These are phyloP conservation scores for Drosophila subquinaria DNA, from an alignment of 2,888 invertebrate genomes.

Conservation along the genomic window DNA sequence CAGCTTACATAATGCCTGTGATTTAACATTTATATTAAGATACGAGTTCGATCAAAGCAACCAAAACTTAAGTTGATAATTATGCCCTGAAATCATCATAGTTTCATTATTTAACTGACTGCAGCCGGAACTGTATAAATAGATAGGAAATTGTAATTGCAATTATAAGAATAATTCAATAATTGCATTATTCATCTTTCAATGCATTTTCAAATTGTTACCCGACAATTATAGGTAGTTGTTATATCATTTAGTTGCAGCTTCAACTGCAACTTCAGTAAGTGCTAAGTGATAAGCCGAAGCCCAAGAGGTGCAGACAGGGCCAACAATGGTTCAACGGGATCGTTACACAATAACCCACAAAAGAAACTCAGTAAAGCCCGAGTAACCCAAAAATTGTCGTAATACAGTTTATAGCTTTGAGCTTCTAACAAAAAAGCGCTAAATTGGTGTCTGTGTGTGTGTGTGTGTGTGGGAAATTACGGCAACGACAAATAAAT, in stretches of 20 bases:
- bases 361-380: slow-evolving; percentile 53
- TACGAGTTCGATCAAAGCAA: neutral
- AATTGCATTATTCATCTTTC: slow-evolving; percentile 14
- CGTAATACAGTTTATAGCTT: slow-evolving; percentile 74
- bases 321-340: slow-evolving; percentile 60
- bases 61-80: slow-evolving; percentile 1
- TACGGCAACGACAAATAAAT: slow-evolving; percentile 76
- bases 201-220: slow-evolving; percentile 10
- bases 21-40: slow-evolving; percentile 39
- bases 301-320: slow-evolving; percentile 33
- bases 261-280: slow-evolving; percentile 28
- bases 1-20: slow-evolving; percentile 52
- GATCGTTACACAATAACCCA: slow-evolving; percentile 69
- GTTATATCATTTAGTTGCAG: slow-evolving; percentile 49
- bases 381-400: slow-evolving; percentile 57
- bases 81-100: slow-evolving; percentile 1
- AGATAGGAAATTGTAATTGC: slow-evolving; percentile 19
- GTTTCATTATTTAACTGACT: neutral
- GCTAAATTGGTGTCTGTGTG: slow-evolving; percentile 5
- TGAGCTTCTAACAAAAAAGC: slow-evolving; percentile 63
- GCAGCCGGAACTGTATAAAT: slow-evolving; percentile 14
- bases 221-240: slow-evolving; percentile 11
- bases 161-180: slow-evolving; percentile 18
- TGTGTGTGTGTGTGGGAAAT: slow-evolving; percentile 71
- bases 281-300: slow-evolving; percentile 53